Conservation (phyloP, 2,797 vertebrate species). For the Brachyalestes nurse region DNA sequence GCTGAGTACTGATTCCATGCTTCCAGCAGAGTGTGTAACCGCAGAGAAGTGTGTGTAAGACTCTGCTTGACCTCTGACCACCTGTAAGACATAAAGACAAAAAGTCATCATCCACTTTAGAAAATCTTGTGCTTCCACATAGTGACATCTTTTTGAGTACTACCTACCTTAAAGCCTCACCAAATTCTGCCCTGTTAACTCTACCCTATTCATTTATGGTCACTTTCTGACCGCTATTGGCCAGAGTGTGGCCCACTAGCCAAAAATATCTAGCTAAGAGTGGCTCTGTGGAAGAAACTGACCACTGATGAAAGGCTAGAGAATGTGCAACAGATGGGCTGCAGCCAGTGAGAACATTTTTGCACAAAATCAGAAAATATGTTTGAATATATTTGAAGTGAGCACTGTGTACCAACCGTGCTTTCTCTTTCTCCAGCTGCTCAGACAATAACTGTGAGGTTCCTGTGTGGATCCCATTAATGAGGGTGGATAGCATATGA, state of each 20-base stretch:
- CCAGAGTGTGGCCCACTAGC: neutral
- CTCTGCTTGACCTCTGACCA: conserved; percentile 76
- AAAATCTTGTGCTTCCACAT: neutral
- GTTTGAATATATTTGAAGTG: too few species aligned
- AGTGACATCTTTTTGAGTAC: too few species aligned
- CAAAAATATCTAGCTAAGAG: neutral
- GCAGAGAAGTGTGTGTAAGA: conserved; percentile 70
- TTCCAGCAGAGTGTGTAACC: conserved; percentile 66
- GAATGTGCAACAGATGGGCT: neutral
- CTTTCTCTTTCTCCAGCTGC: conserved; percentile 58
- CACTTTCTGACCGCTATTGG: too few species aligned
- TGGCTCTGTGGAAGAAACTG: neutral
- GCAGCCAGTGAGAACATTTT: too few species aligned
- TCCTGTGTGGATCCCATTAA: conserved; percentile 53
- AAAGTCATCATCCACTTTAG: neutral
- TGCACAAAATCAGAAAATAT: too few species aligned
- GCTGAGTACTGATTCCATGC: conserved; percentile 76
- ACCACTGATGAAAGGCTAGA: neutral
- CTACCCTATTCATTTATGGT: too few species aligned
- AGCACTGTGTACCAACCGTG: conserved; percentile 59
- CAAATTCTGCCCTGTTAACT: too few species aligned
- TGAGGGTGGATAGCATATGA: conserved; percentile 49
- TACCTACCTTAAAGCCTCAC: too few species aligned
- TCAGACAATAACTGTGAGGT: conserved; percentile 59
- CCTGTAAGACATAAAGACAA: conserved; percentile 67